A percentile compares a stretch with the other conserved stretches of the same genome.
Conservation (phyloP, 1,140 invertebrate genomes). For the Drosophila insularis region DNA sequence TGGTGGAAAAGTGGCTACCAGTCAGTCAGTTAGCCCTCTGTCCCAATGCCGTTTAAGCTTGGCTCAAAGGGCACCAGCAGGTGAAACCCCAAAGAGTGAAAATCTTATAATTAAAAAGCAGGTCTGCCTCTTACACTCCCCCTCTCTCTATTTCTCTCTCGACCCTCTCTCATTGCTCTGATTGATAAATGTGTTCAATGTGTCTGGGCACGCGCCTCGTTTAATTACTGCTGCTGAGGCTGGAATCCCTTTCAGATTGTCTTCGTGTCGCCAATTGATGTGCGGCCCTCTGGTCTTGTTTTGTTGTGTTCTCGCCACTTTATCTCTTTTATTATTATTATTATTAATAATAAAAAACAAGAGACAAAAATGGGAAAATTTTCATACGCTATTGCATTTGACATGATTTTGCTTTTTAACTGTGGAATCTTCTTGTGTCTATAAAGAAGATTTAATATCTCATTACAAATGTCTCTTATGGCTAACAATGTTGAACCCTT, state of each 20-base stretch:
- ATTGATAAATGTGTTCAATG: neutral
- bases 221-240: neutral
- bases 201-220: constrained; percentile 1
- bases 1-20: neutral
- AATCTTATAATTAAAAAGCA: neutral
- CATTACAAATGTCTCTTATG: neutral
- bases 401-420: constrained; percentile 27
- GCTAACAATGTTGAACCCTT: too few relatives aligned
- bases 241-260: neutral
- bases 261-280: constrained; percentile 46
- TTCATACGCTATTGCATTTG: constrained; percentile 6
- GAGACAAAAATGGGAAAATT: constrained; percentile 10
- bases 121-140: neutral
- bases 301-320: constrained; percentile 24
- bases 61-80: constrained; percentile 21
- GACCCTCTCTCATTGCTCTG: neutral
- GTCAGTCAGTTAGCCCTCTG: neutral
- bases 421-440: neutral
- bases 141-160: neutral
- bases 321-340: constrained; percentile 28
- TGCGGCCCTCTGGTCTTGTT: constrained; percentile 24
- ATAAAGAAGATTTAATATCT: neutral
- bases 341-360: constrained; percentile 42
- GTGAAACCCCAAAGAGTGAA: neutral
- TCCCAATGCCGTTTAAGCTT: neutral